A percentile compares a stretch with the other conserved stretches of the same genome.
phyloP scores from a whole-genome alignment of 2,113 vertebrate genomes.

The Montifringilla adamsi region DNA sequence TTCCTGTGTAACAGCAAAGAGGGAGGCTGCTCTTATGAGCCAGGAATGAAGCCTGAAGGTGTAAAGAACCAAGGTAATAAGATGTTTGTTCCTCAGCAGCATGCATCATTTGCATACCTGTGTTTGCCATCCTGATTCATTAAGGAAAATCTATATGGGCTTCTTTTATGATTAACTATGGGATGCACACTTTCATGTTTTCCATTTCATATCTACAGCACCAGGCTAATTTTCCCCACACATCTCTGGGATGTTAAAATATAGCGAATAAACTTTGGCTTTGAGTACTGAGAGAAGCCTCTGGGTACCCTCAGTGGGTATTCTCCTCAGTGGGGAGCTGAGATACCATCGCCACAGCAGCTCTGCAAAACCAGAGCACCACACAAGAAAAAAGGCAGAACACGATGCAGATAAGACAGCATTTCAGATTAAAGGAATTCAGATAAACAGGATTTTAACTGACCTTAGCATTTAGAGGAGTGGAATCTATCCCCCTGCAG shows the following conservation, averaged over 20 bases:
- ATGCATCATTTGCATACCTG: neutral
- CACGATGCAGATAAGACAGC: neutral
- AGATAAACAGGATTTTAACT: conserved; percentile 37
- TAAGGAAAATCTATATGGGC: neutral
- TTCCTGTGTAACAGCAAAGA: neutral
- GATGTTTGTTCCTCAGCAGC: neutral
- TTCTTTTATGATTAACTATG: neutral
- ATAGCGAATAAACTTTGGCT: neutral
- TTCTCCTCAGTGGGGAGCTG: neutral
- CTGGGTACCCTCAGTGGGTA: neutral
- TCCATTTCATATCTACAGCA: neutral
- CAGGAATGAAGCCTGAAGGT: neutral
- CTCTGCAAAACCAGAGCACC: neutral
- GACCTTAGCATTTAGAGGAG: conserved; percentile 10
- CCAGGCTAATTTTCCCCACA: neutral
- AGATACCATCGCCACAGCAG: neutral
- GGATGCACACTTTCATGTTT: neutral
- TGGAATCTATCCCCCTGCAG: neutral
- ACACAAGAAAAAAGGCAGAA: neutral
- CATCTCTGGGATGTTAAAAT: neutral
- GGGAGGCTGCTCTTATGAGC: neutral
- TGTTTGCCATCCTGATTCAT: neutral
- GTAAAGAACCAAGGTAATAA: neutral
- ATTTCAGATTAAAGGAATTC: conserved; percentile 44
- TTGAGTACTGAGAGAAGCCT: neutral